Percentiles rank a stretch among this genome's conserved stretches.
Conservation (phyloP, 2,113 vertebrate genomes). For the Bubo scandiacus region DNA sequence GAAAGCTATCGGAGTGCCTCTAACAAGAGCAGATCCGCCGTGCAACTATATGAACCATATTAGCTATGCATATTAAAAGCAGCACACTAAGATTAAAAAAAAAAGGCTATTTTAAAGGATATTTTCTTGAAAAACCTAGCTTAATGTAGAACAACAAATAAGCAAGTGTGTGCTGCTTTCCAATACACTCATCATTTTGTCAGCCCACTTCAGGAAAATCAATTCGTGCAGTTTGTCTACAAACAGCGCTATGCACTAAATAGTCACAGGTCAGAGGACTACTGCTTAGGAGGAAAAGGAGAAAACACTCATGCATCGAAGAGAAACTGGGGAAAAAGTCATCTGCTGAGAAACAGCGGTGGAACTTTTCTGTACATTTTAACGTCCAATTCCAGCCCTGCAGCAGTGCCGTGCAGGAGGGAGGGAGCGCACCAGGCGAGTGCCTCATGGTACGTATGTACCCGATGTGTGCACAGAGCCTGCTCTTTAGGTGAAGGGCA, state of each 20-base stretch:
- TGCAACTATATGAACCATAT: not conserved
- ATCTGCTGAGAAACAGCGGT: not conserved
- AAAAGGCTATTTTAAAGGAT: not conserved
- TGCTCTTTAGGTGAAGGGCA: not conserved
- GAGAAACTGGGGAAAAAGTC: not conserved
- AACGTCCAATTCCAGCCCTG: not conserved
- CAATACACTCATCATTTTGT: constrained; percentile 26
- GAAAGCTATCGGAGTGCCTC: not conserved
- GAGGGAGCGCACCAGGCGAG: not conserved
- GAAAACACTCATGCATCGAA: not conserved
- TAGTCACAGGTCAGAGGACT: not conserved
- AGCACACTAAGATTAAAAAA: not conserved
- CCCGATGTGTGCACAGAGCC: rapidly evolving
- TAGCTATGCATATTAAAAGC: not conserved
- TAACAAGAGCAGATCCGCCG: not conserved
- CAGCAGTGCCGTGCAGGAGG: rapidly evolving
- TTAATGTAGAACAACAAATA: not conserved
- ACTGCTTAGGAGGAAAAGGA: not conserved
- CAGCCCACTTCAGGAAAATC: constrained; percentile 58
- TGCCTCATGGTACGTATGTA: rapidly evolving
- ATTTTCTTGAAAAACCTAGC: not conserved
- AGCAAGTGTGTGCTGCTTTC: not conserved
- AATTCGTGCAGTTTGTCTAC: not conserved
- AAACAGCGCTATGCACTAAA: not conserved
- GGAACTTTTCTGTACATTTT: rapidly evolving